Base-by-base conservation (phyloP, 2,113 vertebrate species). In the Baryphthengus martii region DNA sequence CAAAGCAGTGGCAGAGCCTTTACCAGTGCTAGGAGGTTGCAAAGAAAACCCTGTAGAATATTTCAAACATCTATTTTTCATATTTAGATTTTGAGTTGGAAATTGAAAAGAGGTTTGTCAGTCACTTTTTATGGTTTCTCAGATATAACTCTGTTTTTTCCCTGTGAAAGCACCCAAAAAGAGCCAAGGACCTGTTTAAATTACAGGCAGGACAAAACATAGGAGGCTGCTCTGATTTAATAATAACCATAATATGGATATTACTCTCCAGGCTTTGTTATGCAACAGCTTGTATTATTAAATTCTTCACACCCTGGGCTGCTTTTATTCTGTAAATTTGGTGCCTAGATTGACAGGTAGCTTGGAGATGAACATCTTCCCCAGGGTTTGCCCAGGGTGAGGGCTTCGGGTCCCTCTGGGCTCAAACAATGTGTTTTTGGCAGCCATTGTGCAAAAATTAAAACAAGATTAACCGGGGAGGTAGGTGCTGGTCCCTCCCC, bases 361-460 rank as follows among this genome's bases (percentile, higher is more conserved):
- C 62, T 62, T 55, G 56, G 73, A 85, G 68, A 49, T 0, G 5
- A 68, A 7, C 39, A 53, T 74, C 76, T 56, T 90, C 44, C 28
- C 53, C 0, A 0, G 25, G 26, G 9, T 68, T 35, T 6, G 11
- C 19, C 18, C 13, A 9, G 21, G 33, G 6, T 0, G 0, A 55
- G 40, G 16, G 29, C 21, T 66, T 7, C 8, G 16, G 9, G 20
- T 35, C 12, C 7, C 17, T 17, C 14, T 0, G 0, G 9, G 35
- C n/a, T 42, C 73, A 29, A 40, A 55, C 0, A 0, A 62, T 7
- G n/a, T 0, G 0, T 6, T 80, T 93, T 68, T 39, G 39, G 39
- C 42, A 73, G 17, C 28, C 66, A 35, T 42, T 42, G 35, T 33
- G 50, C 20, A 39, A 73, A 45, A 68, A 52, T 55, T 15, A 31